phyloP scores from a whole-genome alignment of 2,888 invertebrate species.

The Coenonympha glycerion region DNA sequence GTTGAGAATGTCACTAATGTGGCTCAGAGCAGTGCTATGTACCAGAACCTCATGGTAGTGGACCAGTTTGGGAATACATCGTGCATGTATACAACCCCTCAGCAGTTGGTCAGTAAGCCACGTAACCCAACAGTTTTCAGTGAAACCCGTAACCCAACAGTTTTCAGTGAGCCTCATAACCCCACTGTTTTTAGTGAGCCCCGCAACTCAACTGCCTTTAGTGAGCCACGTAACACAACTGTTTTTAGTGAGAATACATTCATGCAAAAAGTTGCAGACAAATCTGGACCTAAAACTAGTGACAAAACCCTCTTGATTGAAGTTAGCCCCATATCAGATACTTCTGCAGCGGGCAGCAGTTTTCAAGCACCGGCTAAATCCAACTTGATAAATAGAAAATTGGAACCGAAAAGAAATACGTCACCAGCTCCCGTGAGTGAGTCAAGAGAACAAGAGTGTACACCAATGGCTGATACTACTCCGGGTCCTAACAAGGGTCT shows the following conservation, averaged over 20 bases:
- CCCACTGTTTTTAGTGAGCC: slow-evolving; percentile 49
- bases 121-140: slow-evolving; percentile 45
- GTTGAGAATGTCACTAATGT: slow-evolving; percentile 58
- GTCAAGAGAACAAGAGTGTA: too few species aligned
- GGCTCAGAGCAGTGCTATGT: slow-evolving; percentile 58
- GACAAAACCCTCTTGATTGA: slow-evolving; percentile 67
- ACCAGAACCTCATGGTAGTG: slow-evolving; percentile 70
- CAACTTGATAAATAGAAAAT: slow-evolving; percentile 17
- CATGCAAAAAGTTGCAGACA: slow-evolving; percentile 37
- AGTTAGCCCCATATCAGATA: slow-evolving; percentile 53
- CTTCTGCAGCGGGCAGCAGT: slow-evolving; percentile 28
- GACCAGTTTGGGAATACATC: slow-evolving; percentile 67
- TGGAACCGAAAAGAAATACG: slow-evolving; percentile 35
- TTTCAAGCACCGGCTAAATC: slow-evolving; percentile 22
- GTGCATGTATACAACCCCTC: slow-evolving; percentile 61
- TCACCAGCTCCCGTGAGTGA: too few species aligned
- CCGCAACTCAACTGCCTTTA: slow-evolving; percentile 43
- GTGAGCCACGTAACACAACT: slow-evolving; percentile 46
- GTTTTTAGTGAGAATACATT: slow-evolving; percentile 43
- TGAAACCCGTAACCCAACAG: slow-evolving; percentile 49
- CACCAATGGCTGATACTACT: too few species aligned
- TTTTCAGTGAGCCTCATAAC: slow-evolving; percentile 48
- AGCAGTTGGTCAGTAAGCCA: slow-evolving; percentile 49
- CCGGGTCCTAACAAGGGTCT: slow-evolving; percentile 57
- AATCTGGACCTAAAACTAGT: slow-evolving; percentile 38